A percentile compares a stretch with the other conserved stretches of the same genome.
Evolutionary conservation across 2,888 invertebrate genomes (phyloP).

Genomic region (Melanotus villosus): DNA sequence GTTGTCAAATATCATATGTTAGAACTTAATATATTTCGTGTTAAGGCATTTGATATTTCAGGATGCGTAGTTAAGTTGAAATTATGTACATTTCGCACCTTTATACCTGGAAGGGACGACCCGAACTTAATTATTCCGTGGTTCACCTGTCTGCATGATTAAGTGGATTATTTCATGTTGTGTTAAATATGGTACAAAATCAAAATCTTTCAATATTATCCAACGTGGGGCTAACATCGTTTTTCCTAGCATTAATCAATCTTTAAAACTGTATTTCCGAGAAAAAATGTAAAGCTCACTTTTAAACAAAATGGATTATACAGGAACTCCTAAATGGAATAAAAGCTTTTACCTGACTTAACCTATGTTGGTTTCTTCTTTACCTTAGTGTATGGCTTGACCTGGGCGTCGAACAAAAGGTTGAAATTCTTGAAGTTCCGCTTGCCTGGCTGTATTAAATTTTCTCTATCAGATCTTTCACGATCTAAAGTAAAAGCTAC

Average conservation of each 20-base stretch:
- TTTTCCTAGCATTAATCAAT: neutral
- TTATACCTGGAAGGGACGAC: constrained; percentile 3
- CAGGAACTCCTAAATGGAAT: neutral
- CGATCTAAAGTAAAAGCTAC: constrained; percentile 26
- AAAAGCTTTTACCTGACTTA: constrained; percentile 24
- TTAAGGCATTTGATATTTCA: neutral
- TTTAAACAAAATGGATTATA: too few species aligned
- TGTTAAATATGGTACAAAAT: neutral
- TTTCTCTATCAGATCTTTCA: constrained; percentile 33
- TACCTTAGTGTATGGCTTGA: constrained; percentile 31
- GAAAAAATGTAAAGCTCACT: too few species aligned
- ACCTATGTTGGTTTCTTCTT: constrained; percentile 19
- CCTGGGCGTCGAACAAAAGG: constrained; percentile 43
- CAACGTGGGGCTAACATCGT: neutral
- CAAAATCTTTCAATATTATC: neutral
- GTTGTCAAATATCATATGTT: too few species aligned
- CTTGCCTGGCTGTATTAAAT: constrained; percentile 36
- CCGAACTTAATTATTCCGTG: neutral
- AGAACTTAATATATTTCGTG: too few species aligned
- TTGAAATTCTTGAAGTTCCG: constrained; percentile 40
- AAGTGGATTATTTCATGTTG: constrained; percentile 9
- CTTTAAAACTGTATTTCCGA: too few species aligned
- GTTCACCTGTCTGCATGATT: constrained; percentile 1
- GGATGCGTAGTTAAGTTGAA: neutral
- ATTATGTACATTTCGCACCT: neutral